Base-by-base conservation (phyloP, 2,888 invertebrate genomes). In the Marronus borbonicus region DNA sequence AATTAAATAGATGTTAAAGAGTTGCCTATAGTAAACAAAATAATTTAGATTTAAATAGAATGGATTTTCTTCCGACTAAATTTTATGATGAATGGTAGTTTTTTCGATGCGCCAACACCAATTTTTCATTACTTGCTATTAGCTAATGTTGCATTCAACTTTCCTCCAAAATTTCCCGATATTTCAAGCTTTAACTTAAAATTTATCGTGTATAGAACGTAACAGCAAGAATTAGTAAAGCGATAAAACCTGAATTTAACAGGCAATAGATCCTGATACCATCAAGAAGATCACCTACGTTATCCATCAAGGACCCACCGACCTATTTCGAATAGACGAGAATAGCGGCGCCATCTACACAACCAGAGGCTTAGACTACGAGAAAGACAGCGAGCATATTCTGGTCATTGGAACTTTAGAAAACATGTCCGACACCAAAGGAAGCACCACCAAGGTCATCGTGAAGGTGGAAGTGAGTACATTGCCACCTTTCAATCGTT, bases 351-450 rank as follows among this genome's bases (percentile, higher is more conserved):
- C 93, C 74, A 93, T 97, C 36, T 92, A 93, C 84, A 97, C 97
- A 0, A 88, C 92, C 0, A 91, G 93, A 70, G 93, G 95, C 0
- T 88, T 97, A 76, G 97, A 97, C 87, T 94, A 94, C 82, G 97
- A 97, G 85, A 90, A 91, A 81, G 92, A 93, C 74, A 93, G 90
- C 28, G 91, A 93, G 64, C 94, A 97, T 83, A 92, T 94, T 78
- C 88, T 97, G 0, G 89, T 94, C 1, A 91, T 97, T 1, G 97
- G 97, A 0, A 97, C 97, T 0, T 90, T 94, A 79, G 97, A 97
- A 86, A 97, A 97, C 85, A 92, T 91, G 80, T 92, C 92, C 0
- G 92, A 93, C 31, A 90, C 89, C 1, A 90, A 92, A 0, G 94
- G 94, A 0, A 93, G 95, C 50, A 94, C 94, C 0, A 94, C 96